phyloP scores from a whole-genome alignment of 2,113 vertebrate species.

The Bubo blakistoni region DNA sequence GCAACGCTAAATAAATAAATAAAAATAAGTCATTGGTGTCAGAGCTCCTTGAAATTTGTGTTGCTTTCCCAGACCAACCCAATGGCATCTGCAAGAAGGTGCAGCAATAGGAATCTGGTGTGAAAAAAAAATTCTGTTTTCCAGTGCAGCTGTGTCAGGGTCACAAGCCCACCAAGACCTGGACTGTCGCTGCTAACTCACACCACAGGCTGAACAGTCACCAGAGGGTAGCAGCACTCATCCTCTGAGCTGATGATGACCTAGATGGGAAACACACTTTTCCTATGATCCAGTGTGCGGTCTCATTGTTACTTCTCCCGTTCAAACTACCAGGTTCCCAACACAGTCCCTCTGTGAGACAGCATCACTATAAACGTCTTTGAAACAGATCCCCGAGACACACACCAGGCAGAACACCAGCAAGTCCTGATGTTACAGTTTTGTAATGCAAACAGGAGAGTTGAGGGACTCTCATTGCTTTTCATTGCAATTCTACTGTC shows the following conservation, averaged over 20 bases:
- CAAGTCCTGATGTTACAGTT: neutral
- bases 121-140: neutral
- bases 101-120: neutral
- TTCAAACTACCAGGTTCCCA: neutral
- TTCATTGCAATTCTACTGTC: neutral
- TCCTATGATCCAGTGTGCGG: accelerated
- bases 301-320: neutral
- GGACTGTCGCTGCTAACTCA: neutral
- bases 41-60: neutral
- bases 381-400: neutral
- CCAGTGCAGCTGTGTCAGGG: accelerated
- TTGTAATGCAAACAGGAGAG: neutral
- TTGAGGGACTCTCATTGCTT: neutral
- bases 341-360: neutral
- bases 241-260: neutral
- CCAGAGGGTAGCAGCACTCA: neutral
- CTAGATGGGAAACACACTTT: neutral
- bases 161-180: neutral
- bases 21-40: neutral
- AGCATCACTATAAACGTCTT: neutral
- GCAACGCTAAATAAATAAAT: neutral
- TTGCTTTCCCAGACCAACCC: neutral
- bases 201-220: neutral
- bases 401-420: neutral
- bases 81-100: neutral